Percentiles rank a stretch among this genome's conserved stretches.
Conservation (phyloP, 2,797 vertebrate genomes). For the Eleutherodactylus coqui region DNA sequence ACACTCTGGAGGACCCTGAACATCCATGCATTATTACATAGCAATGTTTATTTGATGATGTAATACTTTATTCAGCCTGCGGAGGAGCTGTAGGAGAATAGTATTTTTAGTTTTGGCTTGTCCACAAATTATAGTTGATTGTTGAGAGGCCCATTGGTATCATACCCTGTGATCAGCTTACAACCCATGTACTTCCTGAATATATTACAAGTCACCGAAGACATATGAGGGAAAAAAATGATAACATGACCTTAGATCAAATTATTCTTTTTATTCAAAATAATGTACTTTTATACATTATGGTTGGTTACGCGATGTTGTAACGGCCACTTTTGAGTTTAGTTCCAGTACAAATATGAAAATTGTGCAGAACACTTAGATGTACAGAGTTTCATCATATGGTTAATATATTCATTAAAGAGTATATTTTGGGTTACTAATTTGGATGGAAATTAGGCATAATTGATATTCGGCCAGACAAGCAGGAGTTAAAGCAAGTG, state of each 20-base stretch:
- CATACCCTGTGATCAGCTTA: background rate
- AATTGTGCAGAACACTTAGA: background rate
- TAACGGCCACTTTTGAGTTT: background rate
- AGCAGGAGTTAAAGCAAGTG: background rate
- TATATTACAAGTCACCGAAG: background rate
- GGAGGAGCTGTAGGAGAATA: background rate
- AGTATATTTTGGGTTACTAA: background rate
- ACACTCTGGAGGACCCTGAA: background rate
- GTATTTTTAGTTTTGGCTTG: background rate
- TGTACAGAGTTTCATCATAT: background rate
- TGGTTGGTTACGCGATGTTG: background rate
- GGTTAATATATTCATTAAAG: background rate
- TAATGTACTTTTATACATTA: background rate
- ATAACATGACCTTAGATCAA: background rate
- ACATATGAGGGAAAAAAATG: background rate
- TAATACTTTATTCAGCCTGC: background rate
- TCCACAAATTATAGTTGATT: background rate
- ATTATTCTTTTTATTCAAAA: background rate
- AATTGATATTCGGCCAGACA: background rate
- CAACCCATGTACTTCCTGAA: background rate
- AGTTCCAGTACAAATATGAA: background rate
- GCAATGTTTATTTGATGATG: too few species aligned
- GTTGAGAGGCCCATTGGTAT: too few species aligned
- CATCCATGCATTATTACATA: background rate
- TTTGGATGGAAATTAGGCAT: background rate